These are phyloP conservation scores for Chiloscyllium punctatum DNA, from an alignment of 2,797 vertebrate genomes.

Conservation along the genomic window DNA sequence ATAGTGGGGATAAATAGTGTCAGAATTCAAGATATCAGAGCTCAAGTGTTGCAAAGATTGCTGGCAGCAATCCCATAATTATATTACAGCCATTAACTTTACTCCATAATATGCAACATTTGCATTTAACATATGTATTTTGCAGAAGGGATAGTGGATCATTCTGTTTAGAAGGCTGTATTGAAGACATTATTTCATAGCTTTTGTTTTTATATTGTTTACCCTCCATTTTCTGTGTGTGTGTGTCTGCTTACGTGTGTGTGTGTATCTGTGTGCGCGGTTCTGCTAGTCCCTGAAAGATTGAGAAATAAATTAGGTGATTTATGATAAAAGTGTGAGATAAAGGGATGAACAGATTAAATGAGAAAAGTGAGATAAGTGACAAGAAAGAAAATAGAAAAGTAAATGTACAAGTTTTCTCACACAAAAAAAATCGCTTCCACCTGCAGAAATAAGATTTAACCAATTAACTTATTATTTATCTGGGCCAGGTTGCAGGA, in stretches of 20 bases:
- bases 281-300: neutral
- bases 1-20: neutral
- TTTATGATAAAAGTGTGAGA: neutral
- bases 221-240: neutral
- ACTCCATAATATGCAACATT: neutral
- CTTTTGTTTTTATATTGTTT: neutral
- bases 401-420: neutral
- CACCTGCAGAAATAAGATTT: neutral
- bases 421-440: too few relatives aligned
- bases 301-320: neutral
- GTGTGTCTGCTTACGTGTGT: too few relatives aligned
- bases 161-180: neutral
- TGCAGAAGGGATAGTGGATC: neutral
- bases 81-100: neutral
- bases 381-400: neutral
- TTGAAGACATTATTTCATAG: neutral
- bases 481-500: neutral
- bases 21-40: neutral
- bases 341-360: neutral
- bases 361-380: neutral
- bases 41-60: neutral
- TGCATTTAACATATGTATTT: neutral
- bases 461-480: neutral
- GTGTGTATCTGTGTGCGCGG: too few relatives aligned
- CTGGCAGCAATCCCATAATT: neutral